Conservation (phyloP, 2,888 invertebrate genomes). For the Dilophus febrilis region DNA sequence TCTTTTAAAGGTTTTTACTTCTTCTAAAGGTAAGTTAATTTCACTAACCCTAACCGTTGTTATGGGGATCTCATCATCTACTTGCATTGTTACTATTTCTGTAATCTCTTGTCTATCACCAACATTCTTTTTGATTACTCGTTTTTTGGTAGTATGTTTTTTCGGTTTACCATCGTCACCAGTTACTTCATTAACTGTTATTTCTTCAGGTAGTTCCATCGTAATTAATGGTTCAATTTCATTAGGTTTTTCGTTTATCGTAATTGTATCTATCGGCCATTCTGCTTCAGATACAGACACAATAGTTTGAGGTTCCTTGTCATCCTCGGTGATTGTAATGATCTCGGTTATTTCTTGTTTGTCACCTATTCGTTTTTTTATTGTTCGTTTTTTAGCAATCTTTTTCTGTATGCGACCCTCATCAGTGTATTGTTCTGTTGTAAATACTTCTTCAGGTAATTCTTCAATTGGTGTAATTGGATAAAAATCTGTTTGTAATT, state of each 20-base stretch:
- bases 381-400: conserved; percentile 9
- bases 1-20: neutral
- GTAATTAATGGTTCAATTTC: conserved; percentile 15
- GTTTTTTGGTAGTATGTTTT: conserved; percentile 18
- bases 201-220: conserved; percentile 21
- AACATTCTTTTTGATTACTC: conserved; percentile 15
- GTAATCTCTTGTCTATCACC: conserved; percentile 18
- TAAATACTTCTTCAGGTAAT: conserved; percentile 18
- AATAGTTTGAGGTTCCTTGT: neutral
- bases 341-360: neutral
- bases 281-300: neutral
- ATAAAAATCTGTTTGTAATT: conserved; percentile 14
- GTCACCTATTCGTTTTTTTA: neutral
- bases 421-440: conserved; percentile 14
- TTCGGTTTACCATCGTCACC: conserved; percentile 15
- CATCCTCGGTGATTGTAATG: neutral
- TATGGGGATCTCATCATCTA: conserved; percentile 21
- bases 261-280: neutral
- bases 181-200: conserved; percentile 10
- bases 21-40: conserved; percentile 10
- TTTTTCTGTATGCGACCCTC: conserved; percentile 18
- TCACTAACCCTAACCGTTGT: conserved; percentile 19
- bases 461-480: conserved; percentile 17
- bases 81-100: conserved; percentile 19
- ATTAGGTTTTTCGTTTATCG: neutral